A percentile compares a stretch with the other conserved stretches of the same genome.
Conservation (phyloP, 2,888 invertebrate genomes). For the Torymus tubicola region DNA sequence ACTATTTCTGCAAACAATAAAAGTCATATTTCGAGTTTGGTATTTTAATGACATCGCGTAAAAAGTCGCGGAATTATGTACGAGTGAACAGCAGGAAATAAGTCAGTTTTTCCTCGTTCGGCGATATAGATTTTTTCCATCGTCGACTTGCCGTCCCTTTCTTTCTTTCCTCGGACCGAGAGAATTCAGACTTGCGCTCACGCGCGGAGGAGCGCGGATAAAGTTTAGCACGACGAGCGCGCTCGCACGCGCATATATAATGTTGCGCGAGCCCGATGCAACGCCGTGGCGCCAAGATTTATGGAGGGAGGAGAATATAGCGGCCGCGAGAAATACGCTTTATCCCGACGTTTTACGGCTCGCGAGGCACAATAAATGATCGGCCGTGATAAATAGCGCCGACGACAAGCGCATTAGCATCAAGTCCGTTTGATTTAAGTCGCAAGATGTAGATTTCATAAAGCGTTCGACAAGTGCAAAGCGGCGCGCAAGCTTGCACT, state of each 20-base stretch:
- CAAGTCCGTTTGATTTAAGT: constrained; percentile 52
- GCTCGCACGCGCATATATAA: constrained; percentile 37
- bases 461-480: constrained; percentile 52
- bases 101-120: background rate
- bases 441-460: constrained; percentile 48
- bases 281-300: constrained; percentile 47
- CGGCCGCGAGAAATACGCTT: constrained; percentile 50
- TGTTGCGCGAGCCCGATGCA: constrained; percentile 38
- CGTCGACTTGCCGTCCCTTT: constrained; percentile 3
- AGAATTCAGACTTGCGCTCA: constrained; percentile 18
- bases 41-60: background rate
- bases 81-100: background rate
- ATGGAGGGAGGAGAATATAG: constrained; percentile 55
- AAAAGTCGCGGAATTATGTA: constrained; percentile 4
- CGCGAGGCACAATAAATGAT: constrained; percentile 56
- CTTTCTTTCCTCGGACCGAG: background rate
- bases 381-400: constrained; percentile 53
- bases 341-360: constrained; percentile 55
- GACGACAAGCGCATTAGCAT: constrained; percentile 58
- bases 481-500: background rate
- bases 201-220: constrained; percentile 30
- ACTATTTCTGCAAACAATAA: no score
- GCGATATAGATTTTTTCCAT: background rate
- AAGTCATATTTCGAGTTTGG: background rate
- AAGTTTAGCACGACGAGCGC: constrained; percentile 35